phyloP scores from a whole-genome alignment of 2,888 invertebrate species.

The Chelonus formosanus region DNA sequence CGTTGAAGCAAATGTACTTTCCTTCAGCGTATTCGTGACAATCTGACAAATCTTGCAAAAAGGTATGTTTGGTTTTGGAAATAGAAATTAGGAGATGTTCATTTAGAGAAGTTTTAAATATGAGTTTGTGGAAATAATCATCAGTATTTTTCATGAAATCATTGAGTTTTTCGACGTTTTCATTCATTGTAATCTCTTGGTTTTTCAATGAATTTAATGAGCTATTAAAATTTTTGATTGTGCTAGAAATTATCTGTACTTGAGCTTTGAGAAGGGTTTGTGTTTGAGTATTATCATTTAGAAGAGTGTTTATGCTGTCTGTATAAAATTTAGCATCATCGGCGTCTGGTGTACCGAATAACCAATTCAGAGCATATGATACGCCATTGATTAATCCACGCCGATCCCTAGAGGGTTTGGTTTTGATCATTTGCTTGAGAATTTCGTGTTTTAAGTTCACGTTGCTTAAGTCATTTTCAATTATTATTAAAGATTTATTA shows the following conservation, averaged over 20 bases:
- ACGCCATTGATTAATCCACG: slow-evolving; percentile 38
- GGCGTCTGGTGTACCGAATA: slow-evolving; percentile 30
- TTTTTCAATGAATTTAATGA: slow-evolving; percentile 30
- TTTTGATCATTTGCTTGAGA: too few species aligned
- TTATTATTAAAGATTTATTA: slow-evolving; percentile 6
- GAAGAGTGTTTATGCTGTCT: slow-evolving; percentile 29
- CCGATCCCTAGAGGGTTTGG: slow-evolving; percentile 22
- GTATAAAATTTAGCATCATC: slow-evolving; percentile 12
- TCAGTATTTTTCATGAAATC: too few species aligned
- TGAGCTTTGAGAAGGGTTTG: slow-evolving; percentile 36
- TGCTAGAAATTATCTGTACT: slow-evolving; percentile 37
- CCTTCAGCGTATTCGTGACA: too few species aligned
- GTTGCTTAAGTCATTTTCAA: slow-evolving; percentile 7
- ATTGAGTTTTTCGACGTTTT: not conserved
- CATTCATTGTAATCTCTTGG: slow-evolving; percentile 2
- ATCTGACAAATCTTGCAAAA: too few species aligned
- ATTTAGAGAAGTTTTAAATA: too few species aligned
- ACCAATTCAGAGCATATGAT: slow-evolving; percentile 37
- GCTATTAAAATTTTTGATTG: slow-evolving; percentile 40
- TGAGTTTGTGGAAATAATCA: too few species aligned
- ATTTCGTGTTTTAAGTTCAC: slow-evolving; percentile 13
- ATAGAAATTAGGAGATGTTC: too few species aligned
- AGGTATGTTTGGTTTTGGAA: too few species aligned
- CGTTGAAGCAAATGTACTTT: too few species aligned
- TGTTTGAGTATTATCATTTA: slow-evolving; percentile 32